Percentiles rank a stretch among this genome's conserved stretches.
These are phyloP conservation scores for Caenorhabditis uteleia DNA, from an alignment of 2,888 invertebrate genomes.

Conservation along the genomic window DNA sequence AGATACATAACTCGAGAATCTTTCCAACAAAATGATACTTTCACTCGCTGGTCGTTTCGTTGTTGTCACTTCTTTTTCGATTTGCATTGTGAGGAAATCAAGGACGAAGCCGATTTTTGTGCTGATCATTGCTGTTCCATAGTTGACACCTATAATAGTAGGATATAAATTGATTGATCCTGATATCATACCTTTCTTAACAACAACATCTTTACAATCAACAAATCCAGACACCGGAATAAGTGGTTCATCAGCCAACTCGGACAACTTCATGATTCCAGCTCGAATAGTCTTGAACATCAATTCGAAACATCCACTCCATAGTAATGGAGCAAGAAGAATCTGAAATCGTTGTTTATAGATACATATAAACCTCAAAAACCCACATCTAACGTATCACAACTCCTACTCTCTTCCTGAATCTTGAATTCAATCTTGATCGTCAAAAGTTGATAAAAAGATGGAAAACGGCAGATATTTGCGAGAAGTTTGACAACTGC, in stretches of 20 bases:
- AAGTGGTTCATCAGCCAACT: conserved; percentile 44
- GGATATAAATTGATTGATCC: not conserved
- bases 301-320: conserved; percentile 30
- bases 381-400: conserved; percentile 26
- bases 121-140: conserved; percentile 51
- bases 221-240: conserved; percentile 11
- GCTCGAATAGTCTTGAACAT: conserved; percentile 36
- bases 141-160: conserved; percentile 29
- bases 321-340: conserved; percentile 42
- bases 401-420: conserved; percentile 9
- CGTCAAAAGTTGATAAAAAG: conserved; percentile 24
- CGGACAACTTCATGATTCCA: conserved; percentile 47
- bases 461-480: conserved; percentile 19
- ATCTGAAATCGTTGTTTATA: conserved; percentile 12
- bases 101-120: conserved; percentile 47
- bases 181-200: conserved; percentile 4
- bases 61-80: conserved; percentile 36
- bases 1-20: conserved; percentile 50
- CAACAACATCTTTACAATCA: conserved; percentile 11
- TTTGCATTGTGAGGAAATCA: conserved; percentile 41
- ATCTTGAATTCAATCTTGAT: conserved; percentile 25
- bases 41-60: conserved; percentile 34
- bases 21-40: conserved; percentile 33
- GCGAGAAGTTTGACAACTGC: conserved; percentile 30
- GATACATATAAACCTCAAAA: not conserved